Base-by-base conservation (phyloP, 2,113 vertebrate genomes). In the Theristicus caerulescens region DNA sequence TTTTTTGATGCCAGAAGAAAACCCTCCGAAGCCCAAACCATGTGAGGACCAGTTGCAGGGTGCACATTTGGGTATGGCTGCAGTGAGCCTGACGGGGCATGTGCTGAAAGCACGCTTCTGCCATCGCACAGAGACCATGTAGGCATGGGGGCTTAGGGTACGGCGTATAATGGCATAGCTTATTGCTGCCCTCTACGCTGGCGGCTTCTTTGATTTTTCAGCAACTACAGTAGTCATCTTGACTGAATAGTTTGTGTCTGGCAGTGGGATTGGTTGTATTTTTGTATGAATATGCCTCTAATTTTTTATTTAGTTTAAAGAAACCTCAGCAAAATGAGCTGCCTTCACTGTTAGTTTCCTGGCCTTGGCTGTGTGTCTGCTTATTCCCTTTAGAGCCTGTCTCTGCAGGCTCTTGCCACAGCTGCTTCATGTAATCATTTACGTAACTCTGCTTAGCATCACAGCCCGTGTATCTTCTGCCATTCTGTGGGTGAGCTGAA, bases 151-250 rank as follows among this genome's bases (percentile, higher is more conserved):
- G 10, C 51, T 59, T 31, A 36, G 46, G 13, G 16, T 1, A 3
- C 32, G 32, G 25, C 40, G 13, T 6, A 1, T 4, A 16, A 54
- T 0, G 5, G 25, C 4, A 1, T 13, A 19, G 17, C 1, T 59
- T 36, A 25, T 5, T 64, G 70, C 42, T 71, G 29, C 55, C 13
- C 34, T 59, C 78, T 42, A 10, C 26, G n/a, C 32, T 22, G 19
- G 25, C 32, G 44, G 16, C 26, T 58, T 8, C 65, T 62, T 51
- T 55, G 11, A 42, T 59, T 22, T 71, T 82, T 82, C 57, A 88
- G 42, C 38, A 86, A 44, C n/a, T 51, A 2, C 3, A 82, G 65
- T 6, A 47, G 17, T 74, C 3, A 19, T 70, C 87, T 70, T 44
- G 36, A 47, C 24, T 18, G 16, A 34, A 34, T 11, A 20, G 8